Evolutionary conservation across 2,888 invertebrate genomes (phyloP), one percentile per base, ranked within the genome.

Genomic region (Blastobasis lacticolella): DNA sequence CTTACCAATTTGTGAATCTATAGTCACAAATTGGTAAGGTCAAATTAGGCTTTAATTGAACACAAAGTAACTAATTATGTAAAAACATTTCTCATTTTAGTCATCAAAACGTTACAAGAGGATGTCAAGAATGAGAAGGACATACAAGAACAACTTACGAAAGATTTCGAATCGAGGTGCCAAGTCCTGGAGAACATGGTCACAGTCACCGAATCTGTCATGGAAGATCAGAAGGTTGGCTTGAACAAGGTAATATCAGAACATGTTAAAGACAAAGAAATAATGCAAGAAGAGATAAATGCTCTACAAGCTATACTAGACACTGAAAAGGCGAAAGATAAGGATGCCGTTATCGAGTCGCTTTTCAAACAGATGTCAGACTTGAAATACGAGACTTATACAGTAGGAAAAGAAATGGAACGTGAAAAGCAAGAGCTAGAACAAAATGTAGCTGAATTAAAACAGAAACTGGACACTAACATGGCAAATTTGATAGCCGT

Each of bases 171-270:
- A 54, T 75, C 79, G 0, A 81, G 81, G 56, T 67, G 76, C 38
- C 69, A 69, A 43, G 70, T 79, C 9, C 67, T 80, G 40, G 75
- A 76, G 55, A 81, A 80, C 52, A 79, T 81, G 79, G 69, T 81
- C 5, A 69, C 78, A 4, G 78, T 80, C 0, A 80, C 80, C 1
- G 81, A 81, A 62, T 75, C 80, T 4, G 70, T 80, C 0, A 80
- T 80, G 81, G 81, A 81, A 53, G 81, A 81, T 57, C 71, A 76
- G 53, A 80, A 75, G 64, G 50, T 57, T 4, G 61, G 59, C n/a
- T 59, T 75, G 0, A 73, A 66, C 51, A 75, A 69, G 38, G 55
- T 63, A 6, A 71, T 81, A 52, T 37, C 59, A 1, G 73, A 74
- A 54, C 64, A 76, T 53, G 40, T 63, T 1, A 75, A 69, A 57